Conservation (phyloP, 2,888 invertebrate genomes). For the Eupithecia exiguata region DNA sequence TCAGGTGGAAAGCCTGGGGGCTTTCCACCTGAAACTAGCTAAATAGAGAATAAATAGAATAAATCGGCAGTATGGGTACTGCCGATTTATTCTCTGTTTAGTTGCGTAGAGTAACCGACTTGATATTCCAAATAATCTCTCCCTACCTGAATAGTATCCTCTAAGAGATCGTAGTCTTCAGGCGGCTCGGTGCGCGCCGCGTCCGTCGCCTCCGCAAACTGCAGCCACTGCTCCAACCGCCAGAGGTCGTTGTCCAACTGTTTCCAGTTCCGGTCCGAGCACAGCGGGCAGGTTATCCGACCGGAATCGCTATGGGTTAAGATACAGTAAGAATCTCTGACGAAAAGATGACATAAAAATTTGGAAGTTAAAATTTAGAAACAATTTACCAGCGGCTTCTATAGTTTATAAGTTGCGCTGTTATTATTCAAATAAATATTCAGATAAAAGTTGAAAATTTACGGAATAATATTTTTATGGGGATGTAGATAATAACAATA, state of each 20-base stretch:
- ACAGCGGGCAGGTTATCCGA: conserved; percentile 92
- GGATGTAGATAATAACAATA: neutral
- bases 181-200: conserved; percentile 88
- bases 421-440: neutral
- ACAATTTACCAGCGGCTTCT: neutral
- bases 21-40: no score
- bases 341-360: neutral
- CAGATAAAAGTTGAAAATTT: neutral
- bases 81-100: no score
- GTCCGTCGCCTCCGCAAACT: conserved; percentile 92
- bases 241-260: conserved; percentile 95
- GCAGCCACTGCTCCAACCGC: conserved; percentile 95
- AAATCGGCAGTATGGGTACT: no score
- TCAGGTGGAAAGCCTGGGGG: no score
- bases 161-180: conserved; percentile 90
- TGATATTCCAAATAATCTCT: no score
- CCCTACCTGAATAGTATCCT: conserved; percentile 90
- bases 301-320: conserved; percentile 86
- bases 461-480: neutral
- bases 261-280: conserved; percentile 94
- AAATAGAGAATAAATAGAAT: no score
- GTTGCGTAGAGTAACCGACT: no score
- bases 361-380: neutral
- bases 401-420: neutral
- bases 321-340: neutral